A percentile compares a stretch with the other conserved stretches of the same genome.
Evolutionary conservation across 2,113 vertebrate genomes (phyloP).

Genomic region (Tympanuchus pallidicinctus): DNA sequence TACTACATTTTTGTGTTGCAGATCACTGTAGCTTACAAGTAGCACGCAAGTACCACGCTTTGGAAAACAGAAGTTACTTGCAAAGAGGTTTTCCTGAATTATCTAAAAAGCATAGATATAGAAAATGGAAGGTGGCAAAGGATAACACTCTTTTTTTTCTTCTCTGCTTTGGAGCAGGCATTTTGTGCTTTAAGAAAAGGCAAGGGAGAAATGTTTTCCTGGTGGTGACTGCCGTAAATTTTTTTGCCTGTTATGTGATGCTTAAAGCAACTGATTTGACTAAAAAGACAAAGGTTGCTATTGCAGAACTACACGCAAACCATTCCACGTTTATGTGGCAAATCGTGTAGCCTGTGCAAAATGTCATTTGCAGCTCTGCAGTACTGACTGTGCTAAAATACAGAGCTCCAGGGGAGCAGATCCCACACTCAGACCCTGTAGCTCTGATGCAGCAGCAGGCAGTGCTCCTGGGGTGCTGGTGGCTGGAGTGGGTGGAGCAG

Average conservation of each 20-base stretch:
- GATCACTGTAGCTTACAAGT: background rate
- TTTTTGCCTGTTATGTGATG: background rate
- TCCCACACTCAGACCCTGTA: accelerated
- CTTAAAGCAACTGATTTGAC: background rate
- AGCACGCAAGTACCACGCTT: background rate
- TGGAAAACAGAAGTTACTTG: background rate
- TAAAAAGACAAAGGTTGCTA: background rate
- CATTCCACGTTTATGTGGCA: background rate
- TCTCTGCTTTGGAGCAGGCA: background rate
- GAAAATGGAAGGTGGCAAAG: background rate
- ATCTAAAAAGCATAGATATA: background rate
- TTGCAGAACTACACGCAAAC: background rate
- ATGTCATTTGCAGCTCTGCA: background rate
- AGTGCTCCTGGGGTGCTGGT: accelerated
- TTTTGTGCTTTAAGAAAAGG: slow-evolving; percentile 5
- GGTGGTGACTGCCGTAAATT: background rate
- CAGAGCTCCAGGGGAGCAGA: accelerated
- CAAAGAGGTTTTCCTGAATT: background rate
- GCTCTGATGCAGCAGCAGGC: accelerated
- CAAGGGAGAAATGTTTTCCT: background rate
- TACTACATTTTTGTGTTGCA: background rate
- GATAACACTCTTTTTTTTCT: background rate
- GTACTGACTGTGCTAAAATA: accelerated
- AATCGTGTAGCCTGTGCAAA: background rate
- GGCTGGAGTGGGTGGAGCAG: background rate